phyloP scores from a whole-genome alignment of 2,888 invertebrate species.

The Drosophila tanythrix region DNA sequence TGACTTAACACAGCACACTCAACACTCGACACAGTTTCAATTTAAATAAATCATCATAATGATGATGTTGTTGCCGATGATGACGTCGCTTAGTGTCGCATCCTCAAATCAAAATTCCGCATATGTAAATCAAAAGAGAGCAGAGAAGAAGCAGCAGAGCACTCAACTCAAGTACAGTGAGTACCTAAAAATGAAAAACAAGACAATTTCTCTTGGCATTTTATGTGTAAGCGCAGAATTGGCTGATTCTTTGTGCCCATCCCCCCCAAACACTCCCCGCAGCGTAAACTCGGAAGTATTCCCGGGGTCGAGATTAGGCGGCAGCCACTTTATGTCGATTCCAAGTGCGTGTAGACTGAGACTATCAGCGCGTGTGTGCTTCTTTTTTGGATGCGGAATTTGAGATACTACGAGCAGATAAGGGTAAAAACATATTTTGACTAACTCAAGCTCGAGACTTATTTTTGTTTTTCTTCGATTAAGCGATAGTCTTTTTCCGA shows the following conservation, averaged over 20 bases:
- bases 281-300: conserved; percentile 6
- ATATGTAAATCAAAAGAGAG: conserved; percentile 16
- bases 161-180: conserved; percentile 27
- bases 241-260: not conserved
- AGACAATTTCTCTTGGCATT: conserved; percentile 2
- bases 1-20: conserved; percentile 41
- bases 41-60: conserved; percentile 71
- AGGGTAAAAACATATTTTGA: not conserved
- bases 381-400: conserved; percentile 9
- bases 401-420: conserved; percentile 1
- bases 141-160: conserved; percentile 40
- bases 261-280: not conserved
- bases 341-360: conserved; percentile 12
- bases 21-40: conserved; percentile 63
- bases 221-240: not conserved
- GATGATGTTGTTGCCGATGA: conserved; percentile 34
- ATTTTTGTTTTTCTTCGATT: not conserved
- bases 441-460: not conserved
- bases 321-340: conserved; percentile 16
- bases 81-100: conserved; percentile 28
- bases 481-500: conserved; percentile 12
- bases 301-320: conserved; percentile 34
- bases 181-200: conserved; percentile 16
- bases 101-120: conserved; percentile 44
- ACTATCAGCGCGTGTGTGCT: conserved; percentile 21